These are phyloP conservation scores for Arrhopalites spinosus DNA, from an alignment of 2,888 invertebrate genomes.

Conservation along the genomic window DNA sequence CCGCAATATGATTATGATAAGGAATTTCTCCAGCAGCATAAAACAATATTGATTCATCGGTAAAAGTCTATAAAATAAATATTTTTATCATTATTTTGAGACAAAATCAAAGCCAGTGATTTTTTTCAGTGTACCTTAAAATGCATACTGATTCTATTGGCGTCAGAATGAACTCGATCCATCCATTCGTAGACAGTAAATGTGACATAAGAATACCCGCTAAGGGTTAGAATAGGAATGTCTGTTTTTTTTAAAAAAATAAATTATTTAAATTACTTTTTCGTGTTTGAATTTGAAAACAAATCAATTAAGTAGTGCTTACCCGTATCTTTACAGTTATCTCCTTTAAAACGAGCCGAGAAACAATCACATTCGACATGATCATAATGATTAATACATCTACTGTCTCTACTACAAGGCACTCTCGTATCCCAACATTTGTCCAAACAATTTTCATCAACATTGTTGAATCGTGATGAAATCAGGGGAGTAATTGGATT, in stretches of 20 bases:
- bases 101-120: neutral
- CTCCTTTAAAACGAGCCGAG: slow-evolving; percentile 88
- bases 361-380: slow-evolving; percentile 90
- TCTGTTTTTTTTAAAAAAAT: slow-evolving; percentile 63
- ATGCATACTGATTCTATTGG: slow-evolving; percentile 82
- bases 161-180: slow-evolving; percentile 84
- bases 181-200: slow-evolving; percentile 93
- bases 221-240: slow-evolving; percentile 81
- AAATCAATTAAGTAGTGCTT: slow-evolving; percentile 60
- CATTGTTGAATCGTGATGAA: slow-evolving; percentile 86
- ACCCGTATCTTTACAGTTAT: slow-evolving; percentile 90
- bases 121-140: slow-evolving; percentile 70
- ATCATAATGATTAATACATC: slow-evolving; percentile 90
- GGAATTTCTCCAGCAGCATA: slow-evolving; percentile 91
- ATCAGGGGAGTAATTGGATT: slow-evolving; percentile 80
- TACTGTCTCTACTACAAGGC: slow-evolving; percentile 77
- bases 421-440: slow-evolving; percentile 61
- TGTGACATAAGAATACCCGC: slow-evolving; percentile 89
- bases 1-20: slow-evolving; percentile 87
- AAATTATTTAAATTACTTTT: neutral
- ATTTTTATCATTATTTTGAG: neutral
- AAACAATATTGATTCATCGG: slow-evolving; percentile 88
- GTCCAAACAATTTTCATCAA: slow-evolving; percentile 85
- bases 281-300: neutral
- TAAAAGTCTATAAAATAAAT: slow-evolving; percentile 70